phyloP scores from a whole-genome alignment of 2,113 vertebrate species.

The Eptesicus fuscus region DNA sequence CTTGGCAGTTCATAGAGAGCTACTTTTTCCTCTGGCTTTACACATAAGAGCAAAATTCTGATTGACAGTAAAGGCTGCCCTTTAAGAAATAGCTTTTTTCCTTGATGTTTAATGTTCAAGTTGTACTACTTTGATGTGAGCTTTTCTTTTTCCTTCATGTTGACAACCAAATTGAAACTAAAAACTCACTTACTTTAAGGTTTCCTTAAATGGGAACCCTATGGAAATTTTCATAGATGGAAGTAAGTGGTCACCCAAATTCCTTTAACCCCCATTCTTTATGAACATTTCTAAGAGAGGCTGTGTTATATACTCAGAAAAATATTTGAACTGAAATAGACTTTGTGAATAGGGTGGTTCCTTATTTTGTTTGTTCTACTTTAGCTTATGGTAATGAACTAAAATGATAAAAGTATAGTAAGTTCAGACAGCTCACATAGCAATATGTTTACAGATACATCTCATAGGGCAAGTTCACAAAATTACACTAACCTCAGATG shows the following conservation, averaged over 20 bases:
- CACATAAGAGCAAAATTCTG: conserved; percentile 10
- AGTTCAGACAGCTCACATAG: not conserved
- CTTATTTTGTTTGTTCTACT: not conserved
- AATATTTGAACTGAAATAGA: not conserved
- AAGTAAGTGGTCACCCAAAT: not conserved
- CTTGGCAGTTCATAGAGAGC: not conserved
- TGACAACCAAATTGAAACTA: conserved; percentile 4
- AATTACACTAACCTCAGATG: not conserved
- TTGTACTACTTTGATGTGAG: not conserved
- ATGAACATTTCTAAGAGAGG: not conserved
- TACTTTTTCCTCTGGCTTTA: not conserved
- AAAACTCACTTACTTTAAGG: not conserved
- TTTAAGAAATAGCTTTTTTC: not conserved
- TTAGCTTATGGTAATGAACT: not conserved
- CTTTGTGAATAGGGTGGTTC: not conserved
- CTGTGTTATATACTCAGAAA: not conserved
- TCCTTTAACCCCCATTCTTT: not conserved
- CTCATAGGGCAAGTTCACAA: not conserved
- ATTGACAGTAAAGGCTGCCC: not conserved
- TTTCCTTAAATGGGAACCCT: not conserved
- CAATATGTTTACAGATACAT: no score
- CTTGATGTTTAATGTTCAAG: conserved; percentile 32
- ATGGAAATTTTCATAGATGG: not conserved
- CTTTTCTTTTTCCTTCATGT: not conserved
- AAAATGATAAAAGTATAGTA: not conserved